These are phyloP conservation scores for Catostomus latipinnis DNA, from an alignment of 2,797 vertebrate species.

Conservation along the genomic window DNA sequence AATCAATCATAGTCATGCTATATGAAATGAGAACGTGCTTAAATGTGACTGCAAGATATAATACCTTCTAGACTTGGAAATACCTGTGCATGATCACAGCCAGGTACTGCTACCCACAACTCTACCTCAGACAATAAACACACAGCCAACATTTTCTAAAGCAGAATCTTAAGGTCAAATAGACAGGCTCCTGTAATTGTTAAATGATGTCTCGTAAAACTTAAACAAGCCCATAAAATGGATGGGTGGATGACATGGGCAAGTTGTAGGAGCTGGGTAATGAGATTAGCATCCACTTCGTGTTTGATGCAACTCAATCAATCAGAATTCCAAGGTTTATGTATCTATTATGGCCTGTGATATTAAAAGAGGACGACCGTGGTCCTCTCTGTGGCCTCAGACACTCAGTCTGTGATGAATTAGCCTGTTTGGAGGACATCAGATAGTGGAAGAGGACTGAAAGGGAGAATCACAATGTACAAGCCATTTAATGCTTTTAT, in stretches of 20 bases:
- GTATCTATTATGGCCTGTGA: conserved; percentile 53
- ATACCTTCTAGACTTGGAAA: neutral
- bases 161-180: conserved; percentile 64
- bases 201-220: conserved; percentile 68
- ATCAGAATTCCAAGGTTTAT: conserved; percentile 59
- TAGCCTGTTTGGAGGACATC: conserved; percentile 33
- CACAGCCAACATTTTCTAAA: conserved; percentile 1
- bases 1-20: conserved; percentile 1
- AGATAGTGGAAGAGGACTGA: conserved; percentile 42
- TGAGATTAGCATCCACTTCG: conserved; percentile 60
- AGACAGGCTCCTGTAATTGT: conserved; percentile 64
- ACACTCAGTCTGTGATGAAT: conserved; percentile 36
- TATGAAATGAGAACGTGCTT: conserved; percentile 6
- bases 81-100: neutral
- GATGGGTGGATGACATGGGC: conserved; percentile 44
- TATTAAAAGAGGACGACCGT: conserved; percentile 5
- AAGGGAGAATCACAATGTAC: conserved; percentile 7
- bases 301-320: conserved; percentile 66
- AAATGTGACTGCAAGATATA: neutral
- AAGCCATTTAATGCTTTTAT: conserved; percentile 29
- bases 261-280: conserved; percentile 34
- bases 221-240: conserved; percentile 61
- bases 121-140: conserved; percentile 9
- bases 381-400: neutral
- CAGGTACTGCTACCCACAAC: neutral